Evolutionary conservation across 2,113 vertebrate species (phyloP).

Genomic region (Felis chaus): DNA sequence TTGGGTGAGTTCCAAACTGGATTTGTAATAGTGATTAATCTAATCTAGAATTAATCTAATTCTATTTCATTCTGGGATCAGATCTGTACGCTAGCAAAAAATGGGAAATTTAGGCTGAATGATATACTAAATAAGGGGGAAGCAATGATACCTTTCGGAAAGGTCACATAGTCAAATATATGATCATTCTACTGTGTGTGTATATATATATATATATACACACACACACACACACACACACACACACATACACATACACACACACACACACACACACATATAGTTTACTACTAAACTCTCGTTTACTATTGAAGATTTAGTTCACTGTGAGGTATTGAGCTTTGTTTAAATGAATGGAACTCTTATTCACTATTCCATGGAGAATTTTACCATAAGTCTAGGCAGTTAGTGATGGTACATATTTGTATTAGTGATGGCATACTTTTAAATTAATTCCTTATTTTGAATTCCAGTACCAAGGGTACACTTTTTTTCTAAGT

Average conservation of each 20-base stretch:
- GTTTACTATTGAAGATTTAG: not conserved
- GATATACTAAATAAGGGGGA: not conserved
- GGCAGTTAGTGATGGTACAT: not conserved
- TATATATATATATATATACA: not conserved
- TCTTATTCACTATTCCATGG: not conserved
- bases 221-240: too few species aligned
- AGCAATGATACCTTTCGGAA: not conserved
- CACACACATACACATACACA: accelerated
- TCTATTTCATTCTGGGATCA: not conserved
- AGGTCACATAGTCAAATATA: not conserved
- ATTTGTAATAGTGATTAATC: not conserved
- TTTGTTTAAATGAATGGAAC: not conserved
- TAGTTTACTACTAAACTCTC: not conserved
- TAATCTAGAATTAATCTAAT: too few species aligned
- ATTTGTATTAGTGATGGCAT: conserved; percentile 36
- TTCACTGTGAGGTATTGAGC: not conserved
- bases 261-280: too few species aligned
- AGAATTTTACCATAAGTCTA: not conserved
- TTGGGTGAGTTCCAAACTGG: not conserved
- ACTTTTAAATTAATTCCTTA: conserved; percentile 50
- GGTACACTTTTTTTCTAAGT: not conserved
- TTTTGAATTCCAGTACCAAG: conserved; percentile 14
- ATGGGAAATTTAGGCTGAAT: not conserved
- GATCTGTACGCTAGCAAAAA: not conserved
- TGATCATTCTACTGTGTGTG: not conserved